Base-by-base conservation (phyloP, 2,888 invertebrate species). In the Caenorhabditis sinica region DNA sequence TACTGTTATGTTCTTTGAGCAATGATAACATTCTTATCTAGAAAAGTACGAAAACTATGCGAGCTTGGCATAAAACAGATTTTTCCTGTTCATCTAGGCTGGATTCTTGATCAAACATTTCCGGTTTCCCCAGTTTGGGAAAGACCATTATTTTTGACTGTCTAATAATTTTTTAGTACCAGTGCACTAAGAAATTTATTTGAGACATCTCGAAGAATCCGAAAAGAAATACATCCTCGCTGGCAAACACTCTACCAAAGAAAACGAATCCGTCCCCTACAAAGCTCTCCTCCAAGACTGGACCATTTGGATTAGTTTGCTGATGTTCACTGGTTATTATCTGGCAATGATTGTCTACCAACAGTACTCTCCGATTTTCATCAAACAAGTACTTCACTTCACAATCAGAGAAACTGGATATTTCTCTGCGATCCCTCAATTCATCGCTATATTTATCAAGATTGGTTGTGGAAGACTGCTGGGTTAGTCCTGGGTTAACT, bases 341-440 rank as follows among this genome's bases (percentile, higher is more conserved):
- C 33, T 87, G 33, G 88, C 86, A 2, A 88, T 88, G 88, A 88
- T 88, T 58, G 79, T 86, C 25, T 88, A 88, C 76, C 88, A 88
- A 73, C 85, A 82, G 65, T 88, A 88, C 73, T 83, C 83, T 45
- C 88, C 88, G 0, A 88, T 82, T 25, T 88, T 88, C 73, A 88
- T 88, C 61, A 86, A 84, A 81, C 86, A 88, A 66, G 87, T 87
- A 9, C 81, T 88, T 0, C 82, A 86, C 58, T 88, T 77, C 53
- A 68, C 85, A 0, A 83, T 88, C 20, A 66, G 86, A 72, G 83
- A 88, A 63, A 88, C 88, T 51, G 88, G 88, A 56, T 88, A 85
- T 36, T 88, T 88, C 58, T 86, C 88, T 1, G 88, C 83, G 3
- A 88, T 88, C 36, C 88, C 88, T 25, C 86, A 85, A 65, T 33